phyloP scores from a whole-genome alignment of 2,113 vertebrate species.

The Ciconia boyciana region DNA sequence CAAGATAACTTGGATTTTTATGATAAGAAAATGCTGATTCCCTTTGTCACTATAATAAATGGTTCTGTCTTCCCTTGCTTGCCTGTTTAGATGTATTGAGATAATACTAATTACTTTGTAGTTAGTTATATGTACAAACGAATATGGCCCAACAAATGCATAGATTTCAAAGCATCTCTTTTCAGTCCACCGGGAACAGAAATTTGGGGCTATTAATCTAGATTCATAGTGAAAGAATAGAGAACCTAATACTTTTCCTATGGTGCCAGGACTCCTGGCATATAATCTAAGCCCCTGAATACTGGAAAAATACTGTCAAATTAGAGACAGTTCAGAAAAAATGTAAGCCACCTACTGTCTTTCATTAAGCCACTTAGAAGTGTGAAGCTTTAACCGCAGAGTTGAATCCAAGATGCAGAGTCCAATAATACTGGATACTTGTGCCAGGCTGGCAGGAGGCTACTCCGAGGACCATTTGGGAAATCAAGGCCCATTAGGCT shows the following conservation, averaged over 20 bases:
- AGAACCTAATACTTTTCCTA: background rate
- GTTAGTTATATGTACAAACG: conserved; percentile 12
- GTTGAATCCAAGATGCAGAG: background rate
- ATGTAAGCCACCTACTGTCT: background rate
- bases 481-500: background rate
- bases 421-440: background rate
- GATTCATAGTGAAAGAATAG: background rate
- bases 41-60: conserved; percentile 63
- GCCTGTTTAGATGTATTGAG: conserved; percentile 53
- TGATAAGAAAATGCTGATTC: conserved; percentile 66
- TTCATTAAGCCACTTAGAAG: background rate
- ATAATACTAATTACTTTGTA: conserved; percentile 56
- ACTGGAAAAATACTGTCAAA: background rate
- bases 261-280: background rate
- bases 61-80: conserved; percentile 34
- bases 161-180: background rate
- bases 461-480: background rate
- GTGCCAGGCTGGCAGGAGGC: conserved; percentile 18
- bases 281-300: background rate
- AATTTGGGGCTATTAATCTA: background rate
- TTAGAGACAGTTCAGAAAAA: background rate
- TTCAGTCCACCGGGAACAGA: background rate
- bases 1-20: conserved; percentile 62
- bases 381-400: background rate
- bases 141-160: background rate